Evolutionary conservation across 1,140 invertebrate genomes (phyloP).

Genomic region (Pollicipes pollicipes): DNA sequence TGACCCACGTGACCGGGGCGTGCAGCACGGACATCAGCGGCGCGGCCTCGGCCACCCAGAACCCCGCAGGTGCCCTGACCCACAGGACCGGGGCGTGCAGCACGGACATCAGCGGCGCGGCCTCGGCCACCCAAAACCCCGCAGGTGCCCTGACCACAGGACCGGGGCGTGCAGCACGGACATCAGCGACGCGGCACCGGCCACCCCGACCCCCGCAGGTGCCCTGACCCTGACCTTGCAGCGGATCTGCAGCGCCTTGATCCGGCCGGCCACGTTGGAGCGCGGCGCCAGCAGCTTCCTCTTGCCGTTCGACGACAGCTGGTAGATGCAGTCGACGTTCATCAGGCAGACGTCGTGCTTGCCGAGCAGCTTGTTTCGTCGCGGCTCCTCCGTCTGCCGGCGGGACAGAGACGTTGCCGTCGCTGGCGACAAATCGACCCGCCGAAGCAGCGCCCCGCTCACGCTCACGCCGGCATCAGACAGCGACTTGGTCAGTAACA

Average conservation of each 20-base stretch:
- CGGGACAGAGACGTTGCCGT: neutral
- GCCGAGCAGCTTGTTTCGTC: neutral
- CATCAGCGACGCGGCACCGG: no score
- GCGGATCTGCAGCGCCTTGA: slow-evolving; percentile 3
- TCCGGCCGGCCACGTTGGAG: neutral
- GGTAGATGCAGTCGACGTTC: neutral
- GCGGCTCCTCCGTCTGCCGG: neutral
- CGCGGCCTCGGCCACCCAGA: no score
- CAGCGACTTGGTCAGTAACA: no score
- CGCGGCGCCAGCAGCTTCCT: neutral
- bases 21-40: no score
- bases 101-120: no score
- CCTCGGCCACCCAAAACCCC: neutral
- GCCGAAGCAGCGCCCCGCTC: no score
- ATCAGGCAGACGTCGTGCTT: neutral
- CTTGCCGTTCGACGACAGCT: neutral
- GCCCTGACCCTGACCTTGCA: neutral
- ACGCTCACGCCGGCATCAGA: no score
- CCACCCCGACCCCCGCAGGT: no score
- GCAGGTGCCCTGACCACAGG: neutral
- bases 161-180: no score
- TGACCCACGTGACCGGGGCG: no score
- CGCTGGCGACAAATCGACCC: no score
- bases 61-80: neutral
- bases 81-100: no score